A percentile compares a stretch with the other conserved stretches of the same genome.
Evolutionary conservation across 2,888 invertebrate species (phyloP).

Genomic region (Bellardia pandia): DNA sequence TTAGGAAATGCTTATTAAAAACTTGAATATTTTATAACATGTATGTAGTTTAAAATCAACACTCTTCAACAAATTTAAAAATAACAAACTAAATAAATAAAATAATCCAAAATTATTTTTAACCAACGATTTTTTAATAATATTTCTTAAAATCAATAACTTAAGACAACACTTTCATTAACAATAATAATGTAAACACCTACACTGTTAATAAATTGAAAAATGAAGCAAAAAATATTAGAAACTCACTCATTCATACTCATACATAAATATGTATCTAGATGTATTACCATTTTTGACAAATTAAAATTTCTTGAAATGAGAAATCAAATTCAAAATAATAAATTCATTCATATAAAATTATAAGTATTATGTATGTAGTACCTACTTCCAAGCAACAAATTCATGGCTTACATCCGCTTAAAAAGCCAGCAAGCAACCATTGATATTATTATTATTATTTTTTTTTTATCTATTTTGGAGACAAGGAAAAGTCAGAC

Average conservation of each 20-base stretch:
- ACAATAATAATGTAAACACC: conserved; percentile 52
- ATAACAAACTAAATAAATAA: no score
- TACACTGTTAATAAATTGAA: conserved; percentile 45
- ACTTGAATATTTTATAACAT: no score
- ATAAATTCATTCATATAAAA: conserved; percentile 57
- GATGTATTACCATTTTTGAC: conserved; percentile 60
- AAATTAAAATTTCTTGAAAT: conserved; percentile 45
- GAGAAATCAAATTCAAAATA: conserved; percentile 18
- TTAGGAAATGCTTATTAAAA: no score
- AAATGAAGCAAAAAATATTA: neutral
- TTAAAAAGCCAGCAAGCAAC: conserved; percentile 36
- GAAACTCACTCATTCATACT: conserved; percentile 36
- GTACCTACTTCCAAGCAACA: conserved; percentile 14
- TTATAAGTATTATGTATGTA: neutral
- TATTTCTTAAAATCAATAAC: neutral
- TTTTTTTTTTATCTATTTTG: conserved; percentile 51
- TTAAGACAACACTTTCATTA: conserved; percentile 29
- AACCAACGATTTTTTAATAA: no score
- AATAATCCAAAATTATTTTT: no score
- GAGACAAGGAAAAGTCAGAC: conserved; percentile 58
- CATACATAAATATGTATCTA: neutral
- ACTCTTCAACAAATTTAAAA: no score
- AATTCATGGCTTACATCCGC: conserved; percentile 68
- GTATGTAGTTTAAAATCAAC: no score
- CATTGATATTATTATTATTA: conserved; percentile 31